These are phyloP conservation scores for Aurelia coerulea DNA, from an alignment of 30 jellyfish, hydroid and myxozoan genomes.

Conservation along the genomic window DNA sequence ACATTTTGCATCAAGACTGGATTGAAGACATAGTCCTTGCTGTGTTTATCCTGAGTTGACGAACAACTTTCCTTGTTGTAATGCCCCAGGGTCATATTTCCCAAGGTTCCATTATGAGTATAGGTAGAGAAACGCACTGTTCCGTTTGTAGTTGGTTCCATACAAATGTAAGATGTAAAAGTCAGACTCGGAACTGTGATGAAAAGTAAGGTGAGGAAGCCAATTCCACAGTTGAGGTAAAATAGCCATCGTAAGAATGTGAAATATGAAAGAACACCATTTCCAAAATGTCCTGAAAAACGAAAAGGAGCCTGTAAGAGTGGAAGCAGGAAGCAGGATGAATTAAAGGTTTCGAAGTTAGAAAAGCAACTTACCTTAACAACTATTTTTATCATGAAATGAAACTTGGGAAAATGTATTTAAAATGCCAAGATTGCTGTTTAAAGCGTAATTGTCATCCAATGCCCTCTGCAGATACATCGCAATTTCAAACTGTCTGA, in stretches of 20 bases:
- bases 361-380: too few relatives aligned
- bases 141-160: constrained; percentile 31
- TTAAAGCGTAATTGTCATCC: too few relatives aligned
- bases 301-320: too few relatives aligned
- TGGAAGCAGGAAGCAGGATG: too few relatives aligned
- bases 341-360: too few relatives aligned
- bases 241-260: constrained; percentile 74
- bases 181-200: constrained; percentile 44
- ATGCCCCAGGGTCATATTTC: constrained; percentile 14
- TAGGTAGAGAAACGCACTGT: constrained; percentile 5
- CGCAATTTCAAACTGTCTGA: too few relatives aligned
- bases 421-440: too few relatives aligned
- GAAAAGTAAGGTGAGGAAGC: constrained; percentile 41
- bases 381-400: too few relatives aligned
- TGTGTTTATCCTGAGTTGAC: not conserved
- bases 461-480: too few relatives aligned
- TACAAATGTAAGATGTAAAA: constrained; percentile 31
- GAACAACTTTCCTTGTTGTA: constrained; percentile 22
- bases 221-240: constrained; percentile 37
- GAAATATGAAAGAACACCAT: constrained; percentile 71
- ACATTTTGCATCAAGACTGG: constrained; percentile 28
- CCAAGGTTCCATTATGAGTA: constrained; percentile 16
- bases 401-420: too few relatives aligned
- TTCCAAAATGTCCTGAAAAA: constrained; percentile 67
- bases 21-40: not conserved